Conservation (phyloP, 2,888 invertebrate genomes). For the Drosophila fungiperda region DNA sequence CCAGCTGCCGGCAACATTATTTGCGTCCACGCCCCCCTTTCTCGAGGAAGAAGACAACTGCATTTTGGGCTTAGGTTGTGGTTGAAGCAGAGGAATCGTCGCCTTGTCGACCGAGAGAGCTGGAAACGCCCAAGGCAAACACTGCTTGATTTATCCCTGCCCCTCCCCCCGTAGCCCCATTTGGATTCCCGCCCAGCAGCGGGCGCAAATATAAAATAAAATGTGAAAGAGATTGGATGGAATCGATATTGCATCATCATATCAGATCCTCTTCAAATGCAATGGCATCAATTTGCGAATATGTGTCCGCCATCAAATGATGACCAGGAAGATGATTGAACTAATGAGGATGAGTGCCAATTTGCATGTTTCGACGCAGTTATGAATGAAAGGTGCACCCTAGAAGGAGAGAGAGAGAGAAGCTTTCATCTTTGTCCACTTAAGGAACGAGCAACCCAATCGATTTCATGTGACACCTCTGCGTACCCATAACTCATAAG, state of each 20-base stretch:
- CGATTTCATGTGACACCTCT: slow-evolving; percentile 54
- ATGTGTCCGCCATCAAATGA: slow-evolving; percentile 49
- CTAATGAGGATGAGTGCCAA: slow-evolving; percentile 50
- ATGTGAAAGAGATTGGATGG: slow-evolving; percentile 26
- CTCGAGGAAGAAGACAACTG: slow-evolving; percentile 69
- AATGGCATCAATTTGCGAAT: slow-evolving; percentile 47
- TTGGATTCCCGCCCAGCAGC: slow-evolving; percentile 50
- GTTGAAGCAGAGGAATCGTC: slow-evolving; percentile 36
- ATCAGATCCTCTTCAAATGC: slow-evolving; percentile 29
- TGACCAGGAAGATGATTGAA: slow-evolving; percentile 14
- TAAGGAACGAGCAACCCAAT: slow-evolving; percentile 33
- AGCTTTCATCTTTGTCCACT: slow-evolving; percentile 57
- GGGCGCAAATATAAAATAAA: slow-evolving; percentile 52
- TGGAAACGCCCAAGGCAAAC: slow-evolving; percentile 71
- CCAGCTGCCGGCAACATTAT: slow-evolving; percentile 24
- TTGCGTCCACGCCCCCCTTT: slow-evolving; percentile 55
- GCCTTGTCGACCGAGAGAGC: slow-evolving; percentile 42
- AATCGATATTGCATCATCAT: slow-evolving; percentile 62
- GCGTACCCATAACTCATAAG: slow-evolving; percentile 58
- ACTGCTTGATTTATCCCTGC: slow-evolving; percentile 46
- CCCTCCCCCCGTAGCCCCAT: slow-evolving; percentile 28
- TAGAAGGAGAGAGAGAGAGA: slow-evolving; percentile 43
- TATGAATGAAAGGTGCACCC: slow-evolving; percentile 29
- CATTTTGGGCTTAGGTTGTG: slow-evolving; percentile 47
- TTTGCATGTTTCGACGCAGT: slow-evolving; percentile 50